phyloP scores from a whole-genome alignment of 2,888 invertebrate species.

The Anarsia innoxiella region DNA sequence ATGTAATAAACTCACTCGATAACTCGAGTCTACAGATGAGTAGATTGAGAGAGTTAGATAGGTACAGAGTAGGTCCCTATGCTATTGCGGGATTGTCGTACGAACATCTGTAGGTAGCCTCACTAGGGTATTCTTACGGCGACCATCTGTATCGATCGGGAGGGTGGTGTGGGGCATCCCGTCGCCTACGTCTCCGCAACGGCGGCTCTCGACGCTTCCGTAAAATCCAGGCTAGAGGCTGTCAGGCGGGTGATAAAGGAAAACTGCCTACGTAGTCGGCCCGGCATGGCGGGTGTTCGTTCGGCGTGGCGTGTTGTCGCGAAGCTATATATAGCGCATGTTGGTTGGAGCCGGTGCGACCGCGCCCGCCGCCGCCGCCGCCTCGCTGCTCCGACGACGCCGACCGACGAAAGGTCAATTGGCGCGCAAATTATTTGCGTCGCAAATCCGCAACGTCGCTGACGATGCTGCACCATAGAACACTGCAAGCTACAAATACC shows the following conservation, averaged over 20 bases:
- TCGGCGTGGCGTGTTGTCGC: conserved; percentile 59
- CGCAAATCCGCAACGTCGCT: conserved; percentile 61
- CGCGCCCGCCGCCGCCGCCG: conserved; percentile 51
- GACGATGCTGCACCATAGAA: conserved; percentile 53
- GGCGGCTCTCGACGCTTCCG: conserved; percentile 57
- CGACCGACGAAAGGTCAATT: conserved; percentile 73
- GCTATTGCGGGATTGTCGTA: background rate
- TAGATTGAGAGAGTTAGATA: too few species aligned
- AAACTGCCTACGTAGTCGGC: conserved; percentile 70
- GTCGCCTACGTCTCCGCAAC: conserved; percentile 57
- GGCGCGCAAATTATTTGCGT: conserved; percentile 75
- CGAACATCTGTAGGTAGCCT: conserved; percentile 22
- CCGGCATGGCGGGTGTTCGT: conserved; percentile 64
- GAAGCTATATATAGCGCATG: conserved; percentile 70
- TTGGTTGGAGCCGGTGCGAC: conserved; percentile 54
- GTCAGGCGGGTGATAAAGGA: conserved; percentile 69
- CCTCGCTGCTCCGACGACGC: conserved; percentile 47
- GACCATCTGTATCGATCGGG: conserved; percentile 71
- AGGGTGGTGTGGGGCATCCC: conserved; percentile 68
- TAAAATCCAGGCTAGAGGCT: conserved; percentile 66
- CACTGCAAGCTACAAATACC: too few species aligned
- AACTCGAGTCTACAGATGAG: too few species aligned
- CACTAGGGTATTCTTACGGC: conserved; percentile 58
- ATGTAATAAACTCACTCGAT: too few species aligned
- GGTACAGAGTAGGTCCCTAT: too few species aligned